phyloP scores from a whole-genome alignment of 2,888 invertebrate species.

The Lasioglossum calceatum region DNA sequence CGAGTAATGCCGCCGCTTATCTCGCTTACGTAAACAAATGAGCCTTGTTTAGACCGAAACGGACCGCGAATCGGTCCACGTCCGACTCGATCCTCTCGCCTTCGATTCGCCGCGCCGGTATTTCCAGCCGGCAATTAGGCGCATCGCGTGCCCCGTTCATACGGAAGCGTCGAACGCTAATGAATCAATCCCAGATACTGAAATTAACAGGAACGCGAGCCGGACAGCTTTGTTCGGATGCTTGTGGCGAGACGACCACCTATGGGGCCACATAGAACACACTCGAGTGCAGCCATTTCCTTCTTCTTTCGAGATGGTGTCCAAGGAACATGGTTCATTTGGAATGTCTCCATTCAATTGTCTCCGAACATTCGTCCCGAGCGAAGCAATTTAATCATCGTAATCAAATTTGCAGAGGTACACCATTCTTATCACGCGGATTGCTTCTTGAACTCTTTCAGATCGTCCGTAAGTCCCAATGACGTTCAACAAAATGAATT shows the following conservation, averaged over 20 bases:
- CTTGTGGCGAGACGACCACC: neutral
- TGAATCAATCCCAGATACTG: conserved; percentile 2
- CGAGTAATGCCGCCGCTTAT: conserved; percentile 13
- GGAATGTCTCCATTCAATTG: too few species aligned
- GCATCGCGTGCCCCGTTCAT: neutral
- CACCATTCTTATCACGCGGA: too few species aligned
- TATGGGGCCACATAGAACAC: neutral
- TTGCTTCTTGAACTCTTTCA: too few species aligned
- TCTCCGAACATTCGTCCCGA: too few species aligned
- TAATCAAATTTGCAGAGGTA: too few species aligned
- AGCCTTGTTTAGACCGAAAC: conserved; percentile 17
- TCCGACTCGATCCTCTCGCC: neutral
- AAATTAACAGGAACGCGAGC: neutral
- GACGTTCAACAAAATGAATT: too few species aligned
- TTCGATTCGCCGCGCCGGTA: neutral
- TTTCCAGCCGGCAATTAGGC: neutral
- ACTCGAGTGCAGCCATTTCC: neutral
- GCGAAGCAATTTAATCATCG: too few species aligned
- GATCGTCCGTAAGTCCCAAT: too few species aligned
- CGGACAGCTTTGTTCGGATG: neutral
- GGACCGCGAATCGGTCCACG: neutral
- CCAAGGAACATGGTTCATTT: neutral
- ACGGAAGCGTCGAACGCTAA: conserved; percentile 11
- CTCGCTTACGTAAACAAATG: conserved; percentile 12
- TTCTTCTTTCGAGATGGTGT: neutral